These are phyloP conservation scores for Atta colombica DNA, from an alignment of 1,140 invertebrate species.

Conservation along the genomic window DNA sequence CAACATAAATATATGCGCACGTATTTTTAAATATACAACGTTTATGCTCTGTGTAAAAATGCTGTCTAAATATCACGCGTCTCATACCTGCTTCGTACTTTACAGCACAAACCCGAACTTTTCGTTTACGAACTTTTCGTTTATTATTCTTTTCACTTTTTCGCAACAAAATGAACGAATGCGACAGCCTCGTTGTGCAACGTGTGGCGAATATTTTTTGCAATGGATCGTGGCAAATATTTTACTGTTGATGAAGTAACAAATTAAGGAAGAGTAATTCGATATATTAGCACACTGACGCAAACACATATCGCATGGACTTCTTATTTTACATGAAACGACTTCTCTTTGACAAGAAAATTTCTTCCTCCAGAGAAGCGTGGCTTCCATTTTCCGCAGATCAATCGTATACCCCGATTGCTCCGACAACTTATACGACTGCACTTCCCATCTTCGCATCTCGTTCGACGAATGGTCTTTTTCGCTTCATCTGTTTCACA, in stretches of 20 bases:
- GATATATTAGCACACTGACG: neutral
- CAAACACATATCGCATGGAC: neutral
- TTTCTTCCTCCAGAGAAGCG: conserved; percentile 16
- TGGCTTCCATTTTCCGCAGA: conserved; percentile 54
- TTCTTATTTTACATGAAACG: conserved; percentile 40
- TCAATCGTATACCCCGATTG: conserved; percentile 54
- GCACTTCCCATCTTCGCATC: conserved; percentile 32
- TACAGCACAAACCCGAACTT: neutral
- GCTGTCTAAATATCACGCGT: conserved; percentile 50
- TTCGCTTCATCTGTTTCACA: conserved; percentile 52
- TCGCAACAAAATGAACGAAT: conserved; percentile 29
- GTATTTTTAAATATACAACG: conserved; percentile 51
- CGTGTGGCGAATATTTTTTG: conserved; percentile 28
- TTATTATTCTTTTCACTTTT: conserved; percentile 57
- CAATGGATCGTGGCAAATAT: conserved; percentile 27
- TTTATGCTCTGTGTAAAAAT: conserved; percentile 51
- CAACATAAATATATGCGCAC: conserved; percentile 6
- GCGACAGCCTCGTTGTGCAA: neutral
- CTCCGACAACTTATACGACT: conserved; percentile 50
- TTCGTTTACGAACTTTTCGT: conserved; percentile 32
- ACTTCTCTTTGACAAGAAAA: conserved; percentile 36
- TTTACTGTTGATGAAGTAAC: conserved; percentile 20
- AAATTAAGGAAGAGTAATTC: conserved; percentile 36
- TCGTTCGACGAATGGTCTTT: conserved; percentile 23
- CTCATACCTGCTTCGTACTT: conserved; percentile 12